Percentiles rank a stretch among this genome's conserved stretches.
These are phyloP conservation scores for Poeciliopsis presidionis DNA, from an alignment of 2,797 vertebrate species.

Conservation along the genomic window DNA sequence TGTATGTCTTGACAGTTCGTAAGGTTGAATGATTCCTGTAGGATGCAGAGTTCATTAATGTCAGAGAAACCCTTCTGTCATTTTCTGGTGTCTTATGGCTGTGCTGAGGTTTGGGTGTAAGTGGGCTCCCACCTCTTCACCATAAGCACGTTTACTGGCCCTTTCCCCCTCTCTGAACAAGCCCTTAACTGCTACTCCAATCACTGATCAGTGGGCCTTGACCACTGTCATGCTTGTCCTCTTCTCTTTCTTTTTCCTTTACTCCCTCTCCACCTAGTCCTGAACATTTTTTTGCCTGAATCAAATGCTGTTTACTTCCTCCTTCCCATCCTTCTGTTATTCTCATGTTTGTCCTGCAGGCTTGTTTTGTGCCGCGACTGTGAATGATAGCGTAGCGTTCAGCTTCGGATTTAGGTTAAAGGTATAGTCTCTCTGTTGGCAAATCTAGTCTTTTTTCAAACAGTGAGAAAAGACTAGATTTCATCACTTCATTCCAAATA, in stretches of 20 bases:
- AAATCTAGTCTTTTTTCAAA: conserved; percentile 29
- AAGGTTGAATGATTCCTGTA: conserved; percentile 44
- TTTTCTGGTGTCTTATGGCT: conserved; percentile 34
- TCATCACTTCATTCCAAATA: background rate
- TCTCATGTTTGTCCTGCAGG: conserved; percentile 36
- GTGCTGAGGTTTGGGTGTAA: conserved; percentile 38
- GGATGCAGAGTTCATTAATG: conserved; percentile 53
- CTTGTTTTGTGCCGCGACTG: conserved; percentile 35
- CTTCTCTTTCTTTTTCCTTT: conserved; percentile 7
- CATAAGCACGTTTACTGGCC: conserved; percentile 26
- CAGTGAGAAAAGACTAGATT: background rate
- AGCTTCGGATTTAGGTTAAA: conserved; percentile 55
- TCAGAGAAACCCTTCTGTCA: conserved; percentile 34
- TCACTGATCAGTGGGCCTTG: conserved; percentile 61
- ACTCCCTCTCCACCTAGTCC: background rate
- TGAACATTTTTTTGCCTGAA: conserved; percentile 52
- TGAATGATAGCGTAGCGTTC: conserved; percentile 55
- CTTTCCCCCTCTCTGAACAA: conserved; percentile 25
- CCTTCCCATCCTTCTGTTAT: conserved; percentile 10
- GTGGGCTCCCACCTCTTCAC: conserved; percentile 14
- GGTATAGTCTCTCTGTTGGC: conserved; percentile 50
- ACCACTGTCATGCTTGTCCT: conserved; percentile 42
- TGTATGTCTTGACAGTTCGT: conserved; percentile 15
- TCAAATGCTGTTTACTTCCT: conserved; percentile 65
- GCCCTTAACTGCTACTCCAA: conserved; percentile 59